Evolutionary conservation across 2,888 invertebrate genomes (phyloP), one percentile per base, ranked within the genome.

Genomic region (Carcina quercana): DNA sequence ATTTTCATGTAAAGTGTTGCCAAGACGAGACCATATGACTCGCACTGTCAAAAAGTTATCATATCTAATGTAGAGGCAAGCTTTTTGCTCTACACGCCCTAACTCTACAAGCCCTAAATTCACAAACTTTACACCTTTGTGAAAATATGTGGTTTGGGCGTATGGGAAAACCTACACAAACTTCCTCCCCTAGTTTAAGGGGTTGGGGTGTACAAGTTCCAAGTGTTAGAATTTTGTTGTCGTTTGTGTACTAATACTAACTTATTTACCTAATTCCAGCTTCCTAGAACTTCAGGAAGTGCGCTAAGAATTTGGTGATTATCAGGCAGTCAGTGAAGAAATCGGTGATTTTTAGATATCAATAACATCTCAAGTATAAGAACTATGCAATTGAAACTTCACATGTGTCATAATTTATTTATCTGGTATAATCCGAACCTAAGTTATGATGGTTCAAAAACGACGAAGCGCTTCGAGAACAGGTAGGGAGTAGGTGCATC

Each of bases 261-360:
- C 17, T 28, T 28, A 15, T 17, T 6, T 17, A 17, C 5, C 17
- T 5, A 17, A 17, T 17, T 17, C 7, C 7, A 17, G 17, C n/a
- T n/a, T n/a, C n/a, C n/a, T n/a, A n/a, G 14, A 17, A 28, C 28
- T 17, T 28, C 10, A 28, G 17, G 10, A 28, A 28, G 8, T 10
- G 5, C 17, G 15, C 15, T 15, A 17, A 6, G 10, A 28, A 15
- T 28, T 28, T 28, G 28, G 3, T 28, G 15, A 17, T 17, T 4
- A 28, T 28, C 28, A 28, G n/a, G 7, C 15, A 28, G 17, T 28
- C 28, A 28, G 28, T 28, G 17, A 28, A 15, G 28, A 28, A 28
- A 28, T 28, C 28, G n/a, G 15, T 3, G 17, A 15, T 28, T 28
- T 15, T 15, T 10, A 10, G 17, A 17, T 17, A 5, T 17, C 15